phyloP scores from a whole-genome alignment of 1,140 invertebrate species.

The Papilio dardanus region DNA sequence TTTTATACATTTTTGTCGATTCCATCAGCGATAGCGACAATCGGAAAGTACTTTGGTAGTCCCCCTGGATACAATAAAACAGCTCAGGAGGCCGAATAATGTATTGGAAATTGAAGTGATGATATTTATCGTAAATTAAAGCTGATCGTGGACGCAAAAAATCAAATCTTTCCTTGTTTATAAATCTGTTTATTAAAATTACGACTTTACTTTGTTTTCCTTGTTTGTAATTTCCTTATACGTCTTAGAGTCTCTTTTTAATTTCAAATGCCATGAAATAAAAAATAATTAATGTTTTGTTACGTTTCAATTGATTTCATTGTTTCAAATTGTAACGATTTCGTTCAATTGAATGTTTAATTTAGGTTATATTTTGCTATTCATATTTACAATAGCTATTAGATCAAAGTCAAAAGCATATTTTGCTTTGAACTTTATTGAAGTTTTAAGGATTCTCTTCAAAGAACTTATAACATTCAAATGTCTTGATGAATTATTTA shows the following conservation, averaged over 20 bases:
- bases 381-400: not conserved
- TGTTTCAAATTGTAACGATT: not conserved
- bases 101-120: too few relatives aligned
- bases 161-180: too few relatives aligned
- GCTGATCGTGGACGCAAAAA: too few relatives aligned
- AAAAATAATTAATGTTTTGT: not conserved
- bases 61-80: too few relatives aligned
- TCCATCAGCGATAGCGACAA: too few relatives aligned
- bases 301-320: not conserved
- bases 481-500: not conserved
- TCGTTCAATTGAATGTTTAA: not conserved
- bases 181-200: too few relatives aligned
- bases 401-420: not conserved
- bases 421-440: constrained; percentile 3
- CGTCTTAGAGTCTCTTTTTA: not conserved
- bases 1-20: too few relatives aligned
- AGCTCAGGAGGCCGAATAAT: too few relatives aligned
- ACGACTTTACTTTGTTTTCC: not conserved
- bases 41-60: too few relatives aligned
- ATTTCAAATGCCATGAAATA: not conserved
- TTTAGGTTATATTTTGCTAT: not conserved
- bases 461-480: not conserved
- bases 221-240: not conserved
- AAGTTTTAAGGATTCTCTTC: not conserved
- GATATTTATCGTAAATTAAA: too few relatives aligned